Base-by-base conservation (phyloP, 2,888 invertebrate species). In the Willowsia nigromaculata region DNA sequence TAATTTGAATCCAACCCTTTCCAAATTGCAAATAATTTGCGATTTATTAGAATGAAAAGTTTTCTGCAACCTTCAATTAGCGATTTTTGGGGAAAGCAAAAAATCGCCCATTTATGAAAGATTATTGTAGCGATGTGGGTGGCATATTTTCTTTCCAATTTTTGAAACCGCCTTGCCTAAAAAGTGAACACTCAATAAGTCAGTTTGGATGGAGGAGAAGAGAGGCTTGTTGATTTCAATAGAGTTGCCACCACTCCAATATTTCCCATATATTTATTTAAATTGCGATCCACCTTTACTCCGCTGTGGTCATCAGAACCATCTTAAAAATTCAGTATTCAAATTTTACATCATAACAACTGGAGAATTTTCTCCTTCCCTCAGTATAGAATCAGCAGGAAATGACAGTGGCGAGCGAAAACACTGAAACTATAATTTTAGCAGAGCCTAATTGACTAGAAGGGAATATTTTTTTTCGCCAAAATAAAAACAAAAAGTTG, bases 181-280 rank as follows among this genome's bases (percentile, higher is more conserved):
- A 33, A 37, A 65, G 50, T 50, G 50, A 80, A 43, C 86, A 86
- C 80, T 71, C 78, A 85, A 81, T 71, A 56, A 78, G 71, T 27
- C 56, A 22, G 62, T 71, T 47, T 43, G 22, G 81, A 78, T 78
- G 76, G 53, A 47, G 25, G 11, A 76, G n/a, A n/a, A 53, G 30
- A 0, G 11, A 30, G 30, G 43, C 83, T 65, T 74, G 68, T 25
- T 56, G 71, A 37, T 84, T 56, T 74, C 74, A 74, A 53, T 65
- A 47, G 50, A 53, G 78, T 53, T 50, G 22, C 43, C 40, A 37
- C 37, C 33, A 74, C 15, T 56, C 27, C 11, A 33, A 25, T 30
- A 27, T 13, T 6, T 40, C 18, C 47, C 74, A 18, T 47, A 18
- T 25, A 25, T 47, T 74, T 74, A 47, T 74, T 47, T 74, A 47